Evolutionary conservation across 2,888 invertebrate genomes (phyloP), one percentile per base, ranked within the genome.

Genomic region (Nemotelus nigrinus): DNA sequence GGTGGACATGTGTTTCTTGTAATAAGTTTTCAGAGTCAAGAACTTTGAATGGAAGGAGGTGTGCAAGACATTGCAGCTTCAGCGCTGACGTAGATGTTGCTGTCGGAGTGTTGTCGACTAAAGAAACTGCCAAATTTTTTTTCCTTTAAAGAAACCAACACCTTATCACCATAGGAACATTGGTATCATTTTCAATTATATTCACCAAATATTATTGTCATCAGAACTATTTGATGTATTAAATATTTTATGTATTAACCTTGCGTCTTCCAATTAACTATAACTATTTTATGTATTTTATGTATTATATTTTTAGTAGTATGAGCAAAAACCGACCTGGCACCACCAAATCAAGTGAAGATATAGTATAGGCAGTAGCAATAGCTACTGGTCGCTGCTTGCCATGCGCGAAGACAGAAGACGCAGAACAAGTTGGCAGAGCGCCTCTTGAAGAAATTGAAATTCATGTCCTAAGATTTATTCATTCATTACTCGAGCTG

Each of bases 401-500:
- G 55, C 70, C 41, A 55, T 25, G 44, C 25, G 67, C 67, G 67
- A n/a, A 4, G 25, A 50, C 48, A 47, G 43, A 7, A 41, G 55
- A 70, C 55, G 63, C 39, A 70, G 63, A 7, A 48, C 39, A 72
- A 44, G 58, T 72, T 39, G 45, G 45, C 4, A 25, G 67, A 70
- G 57, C 72, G 57, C 47, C 74, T 74, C 60, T 63, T 48, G 60
- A 74, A 77, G 77, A 78, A 79, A 79, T 78, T 79, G 79, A 79
- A 79, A 79, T 79, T 79, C 79, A 77, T 77, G 79, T 79, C 79
- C 76, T 78, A 53, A 80, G 79, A 80, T 80, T 80, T 80, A 80
- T 80, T 80, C 80, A 80, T 80, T 80, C 80, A 80, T 80, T 80
- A 80, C 80, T 80, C 78, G 76, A 39, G 74, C 74, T 70, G 70